A percentile compares a stretch with the other conserved stretches of the same genome.
phyloP scores from a whole-genome alignment of 2,797 vertebrate species.

The Eospalax fontanierii region DNA sequence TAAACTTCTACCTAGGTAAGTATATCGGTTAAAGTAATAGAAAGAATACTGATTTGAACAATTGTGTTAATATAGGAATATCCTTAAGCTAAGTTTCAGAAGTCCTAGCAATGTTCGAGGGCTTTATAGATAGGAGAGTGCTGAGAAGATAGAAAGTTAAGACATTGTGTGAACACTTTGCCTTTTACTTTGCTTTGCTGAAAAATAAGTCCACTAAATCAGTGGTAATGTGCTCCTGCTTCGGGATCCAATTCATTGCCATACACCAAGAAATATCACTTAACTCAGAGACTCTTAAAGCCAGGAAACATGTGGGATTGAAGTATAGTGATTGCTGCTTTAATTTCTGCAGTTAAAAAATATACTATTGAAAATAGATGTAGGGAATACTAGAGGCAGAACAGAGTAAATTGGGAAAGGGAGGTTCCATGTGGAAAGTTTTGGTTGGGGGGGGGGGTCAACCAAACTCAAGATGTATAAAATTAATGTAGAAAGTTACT shows the following conservation, averaged over 20 bases:
- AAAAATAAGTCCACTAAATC: neutral
- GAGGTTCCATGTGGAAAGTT: neutral
- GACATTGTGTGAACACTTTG: neutral
- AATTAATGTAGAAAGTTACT: neutral
- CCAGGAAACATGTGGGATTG: neutral
- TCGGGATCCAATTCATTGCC: neutral
- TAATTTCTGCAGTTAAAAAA: neutral
- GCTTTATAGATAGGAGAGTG: neutral
- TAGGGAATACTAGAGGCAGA: too few species aligned
- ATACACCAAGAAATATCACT: neutral
- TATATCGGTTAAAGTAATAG: slow-evolving; percentile 2
- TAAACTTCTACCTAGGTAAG: neutral
- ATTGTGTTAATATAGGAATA: neutral
- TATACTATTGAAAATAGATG: neutral
- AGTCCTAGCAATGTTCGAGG: neutral
- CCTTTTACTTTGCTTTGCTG: neutral
- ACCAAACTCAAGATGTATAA: neutral
- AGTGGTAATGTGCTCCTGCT: neutral
- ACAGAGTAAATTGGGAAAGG: neutral
- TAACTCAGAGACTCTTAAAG: neutral
- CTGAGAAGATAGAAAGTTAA: neutral
- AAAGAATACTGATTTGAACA: neutral
- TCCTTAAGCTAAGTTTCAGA: neutral
- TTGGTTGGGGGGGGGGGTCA: neutral
- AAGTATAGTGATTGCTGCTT: neutral